These are phyloP conservation scores for Anaspis maculata DNA, from an alignment of 2,888 invertebrate species.

Conservation along the genomic window DNA sequence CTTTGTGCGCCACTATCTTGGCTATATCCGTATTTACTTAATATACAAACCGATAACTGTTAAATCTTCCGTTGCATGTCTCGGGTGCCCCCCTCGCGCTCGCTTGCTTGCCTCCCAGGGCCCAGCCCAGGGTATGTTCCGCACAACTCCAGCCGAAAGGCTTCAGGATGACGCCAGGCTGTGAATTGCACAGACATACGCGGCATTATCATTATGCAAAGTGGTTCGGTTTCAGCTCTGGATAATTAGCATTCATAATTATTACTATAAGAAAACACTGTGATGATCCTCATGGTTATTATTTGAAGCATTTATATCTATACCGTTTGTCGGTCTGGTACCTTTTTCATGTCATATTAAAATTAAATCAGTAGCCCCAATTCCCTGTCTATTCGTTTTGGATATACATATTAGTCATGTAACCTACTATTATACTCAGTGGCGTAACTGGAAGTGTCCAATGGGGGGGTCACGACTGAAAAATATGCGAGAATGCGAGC, in stretches of 20 bases:
- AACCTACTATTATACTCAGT: conserved; percentile 3
- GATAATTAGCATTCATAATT: conserved; percentile 9
- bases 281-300: conserved; percentile 6
- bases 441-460: conserved; percentile 1
- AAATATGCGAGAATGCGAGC: too few species aligned
- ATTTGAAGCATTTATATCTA: conserved; percentile 3
- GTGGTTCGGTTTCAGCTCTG: conserved; percentile 1
- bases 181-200: too few species aligned
- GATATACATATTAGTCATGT: too few species aligned
- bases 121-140: too few species aligned
- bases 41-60: conserved; percentile 9
- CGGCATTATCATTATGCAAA: conserved; percentile 10
- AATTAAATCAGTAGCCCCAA: too few species aligned
- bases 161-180: too few species aligned
- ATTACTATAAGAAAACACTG: conserved; percentile 3
- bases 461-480: too few species aligned
- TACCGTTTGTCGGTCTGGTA: too few species aligned
- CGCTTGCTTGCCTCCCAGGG: too few species aligned
- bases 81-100: background rate
- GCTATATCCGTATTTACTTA: conserved; percentile 11
- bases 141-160: too few species aligned
- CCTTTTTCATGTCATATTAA: too few species aligned
- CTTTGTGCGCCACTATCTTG: conserved; percentile 14
- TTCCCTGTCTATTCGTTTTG: too few species aligned
- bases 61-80: conserved; percentile 7